Percentiles rank a stretch among this genome's conserved stretches.
phyloP scores from a whole-genome alignment of 2,113 vertebrate genomes.

The Chionis minor region DNA sequence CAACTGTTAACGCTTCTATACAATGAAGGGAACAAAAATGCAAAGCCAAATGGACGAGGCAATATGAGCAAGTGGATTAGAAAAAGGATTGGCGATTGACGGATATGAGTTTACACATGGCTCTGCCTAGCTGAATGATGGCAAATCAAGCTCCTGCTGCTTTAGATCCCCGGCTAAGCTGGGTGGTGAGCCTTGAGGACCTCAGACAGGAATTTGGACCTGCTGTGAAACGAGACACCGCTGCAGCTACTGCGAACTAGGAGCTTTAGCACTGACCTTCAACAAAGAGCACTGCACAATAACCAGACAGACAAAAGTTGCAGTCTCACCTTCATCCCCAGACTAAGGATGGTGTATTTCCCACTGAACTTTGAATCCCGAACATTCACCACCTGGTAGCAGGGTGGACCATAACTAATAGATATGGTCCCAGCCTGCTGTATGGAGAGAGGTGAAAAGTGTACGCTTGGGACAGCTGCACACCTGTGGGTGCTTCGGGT shows the following conservation, averaged over 20 bases:
- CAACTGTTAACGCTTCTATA: background rate
- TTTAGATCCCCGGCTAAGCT: background rate
- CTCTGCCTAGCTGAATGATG: background rate
- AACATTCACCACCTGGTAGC: too few relatives aligned
- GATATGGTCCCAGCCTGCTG: background rate
- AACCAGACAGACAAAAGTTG: background rate
- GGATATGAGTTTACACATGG: background rate
- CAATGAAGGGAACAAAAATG: background rate
- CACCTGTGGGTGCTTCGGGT: background rate
- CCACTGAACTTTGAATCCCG: background rate
- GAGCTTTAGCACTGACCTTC: background rate
- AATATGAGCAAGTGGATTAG: constrained; percentile 9
- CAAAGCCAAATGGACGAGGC: background rate
- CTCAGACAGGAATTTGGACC: background rate
- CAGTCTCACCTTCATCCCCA: background rate
- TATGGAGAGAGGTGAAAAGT: background rate
- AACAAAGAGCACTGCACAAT: background rate
- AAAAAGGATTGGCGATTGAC: background rate
- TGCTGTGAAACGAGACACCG: constrained; percentile 6
- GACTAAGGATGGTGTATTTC: background rate
- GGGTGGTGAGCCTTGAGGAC: background rate
- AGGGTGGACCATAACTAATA: background rate
- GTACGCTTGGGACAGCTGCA: background rate
- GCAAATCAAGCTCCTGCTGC: background rate
- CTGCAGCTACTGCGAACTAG: background rate